These are phyloP conservation scores for Limnodromus scolopaceus DNA, from an alignment of 2,797 vertebrate species.

Conservation along the genomic window DNA sequence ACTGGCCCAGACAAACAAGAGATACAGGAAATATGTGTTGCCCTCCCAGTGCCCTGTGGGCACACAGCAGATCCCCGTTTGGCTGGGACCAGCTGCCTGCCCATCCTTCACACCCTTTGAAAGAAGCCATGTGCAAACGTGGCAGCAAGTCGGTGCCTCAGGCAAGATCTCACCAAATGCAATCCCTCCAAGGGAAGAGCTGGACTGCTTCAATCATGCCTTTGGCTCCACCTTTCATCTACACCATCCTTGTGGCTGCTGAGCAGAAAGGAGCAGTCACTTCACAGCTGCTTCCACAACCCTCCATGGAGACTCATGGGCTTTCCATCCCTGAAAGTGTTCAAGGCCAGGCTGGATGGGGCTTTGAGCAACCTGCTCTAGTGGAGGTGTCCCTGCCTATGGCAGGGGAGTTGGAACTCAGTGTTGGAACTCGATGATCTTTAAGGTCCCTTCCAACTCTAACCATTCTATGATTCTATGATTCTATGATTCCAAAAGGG, in stretches of 20 bases:
- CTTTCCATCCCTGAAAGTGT: neutral
- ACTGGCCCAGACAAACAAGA: neutral
- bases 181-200: neutral
- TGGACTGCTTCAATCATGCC: neutral
- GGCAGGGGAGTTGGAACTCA: too few species aligned
- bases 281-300: neutral
- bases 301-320: neutral
- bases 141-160: neutral
- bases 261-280: neutral
- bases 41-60: rapidly evolving
- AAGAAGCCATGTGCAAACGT: rapidly evolving
- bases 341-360: too few species aligned
- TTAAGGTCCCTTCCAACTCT: too few species aligned
- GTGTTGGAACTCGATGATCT: too few species aligned
- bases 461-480: neutral
- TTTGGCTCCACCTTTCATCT: neutral
- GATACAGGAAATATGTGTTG: rapidly evolving
- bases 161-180: neutral
- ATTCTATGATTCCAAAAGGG: neutral
- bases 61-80: neutral
- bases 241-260: rapidly evolving
- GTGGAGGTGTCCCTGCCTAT: too few species aligned
- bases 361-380: too few species aligned
- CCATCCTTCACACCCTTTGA: neutral
- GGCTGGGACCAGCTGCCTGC: neutral